Percentiles rank a stretch among this genome's conserved stretches.
Conservation (phyloP, 2,888 invertebrate species). For the Epirrhoe alternata region DNA sequence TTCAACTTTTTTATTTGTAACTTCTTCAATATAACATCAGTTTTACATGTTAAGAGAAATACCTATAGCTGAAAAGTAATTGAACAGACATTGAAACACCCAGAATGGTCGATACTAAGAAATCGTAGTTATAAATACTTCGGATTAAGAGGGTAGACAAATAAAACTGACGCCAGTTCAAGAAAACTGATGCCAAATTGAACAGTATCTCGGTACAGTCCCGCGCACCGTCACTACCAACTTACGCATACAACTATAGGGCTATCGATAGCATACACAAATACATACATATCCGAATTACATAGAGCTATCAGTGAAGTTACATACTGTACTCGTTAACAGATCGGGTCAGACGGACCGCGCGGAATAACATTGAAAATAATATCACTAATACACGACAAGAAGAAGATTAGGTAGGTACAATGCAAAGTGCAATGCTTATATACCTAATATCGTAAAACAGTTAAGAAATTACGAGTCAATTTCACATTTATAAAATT, state of each 20-base stretch:
- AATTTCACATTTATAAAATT: not conserved
- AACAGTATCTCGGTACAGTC: slow-evolving; percentile 38
- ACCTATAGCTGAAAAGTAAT: not conserved
- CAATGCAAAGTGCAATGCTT: too few relatives aligned
- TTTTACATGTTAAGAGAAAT: slow-evolving; percentile 1
- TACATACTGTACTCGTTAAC: slow-evolving; percentile 74
- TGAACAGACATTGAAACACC: not conserved
- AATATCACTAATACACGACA: slow-evolving; percentile 9
- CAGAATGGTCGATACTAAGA: not conserved
- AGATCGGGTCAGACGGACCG: slow-evolving; percentile 66
- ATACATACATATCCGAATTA: slow-evolving; percentile 70
- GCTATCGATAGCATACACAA: slow-evolving; percentile 74
- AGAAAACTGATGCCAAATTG: slow-evolving; percentile 16
- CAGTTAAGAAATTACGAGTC: not conserved
- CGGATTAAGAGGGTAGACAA: not conserved
- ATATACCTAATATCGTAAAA: not conserved
- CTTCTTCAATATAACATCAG: slow-evolving; percentile 5
- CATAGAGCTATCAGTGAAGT: slow-evolving; percentile 70
- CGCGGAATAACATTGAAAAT: slow-evolving; percentile 55
- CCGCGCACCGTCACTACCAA: slow-evolving; percentile 77
- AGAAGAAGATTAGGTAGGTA: too few relatives aligned
- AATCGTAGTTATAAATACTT: not conserved
- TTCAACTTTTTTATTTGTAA: not conserved
- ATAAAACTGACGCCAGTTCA: slow-evolving; percentile 6
- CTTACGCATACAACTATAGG: slow-evolving; percentile 63